Percentiles rank a stretch among this genome's conserved stretches.
Evolutionary conservation across 2,113 vertebrate genomes (phyloP).

Genomic region (Hemiscyllium ocellatum): DNA sequence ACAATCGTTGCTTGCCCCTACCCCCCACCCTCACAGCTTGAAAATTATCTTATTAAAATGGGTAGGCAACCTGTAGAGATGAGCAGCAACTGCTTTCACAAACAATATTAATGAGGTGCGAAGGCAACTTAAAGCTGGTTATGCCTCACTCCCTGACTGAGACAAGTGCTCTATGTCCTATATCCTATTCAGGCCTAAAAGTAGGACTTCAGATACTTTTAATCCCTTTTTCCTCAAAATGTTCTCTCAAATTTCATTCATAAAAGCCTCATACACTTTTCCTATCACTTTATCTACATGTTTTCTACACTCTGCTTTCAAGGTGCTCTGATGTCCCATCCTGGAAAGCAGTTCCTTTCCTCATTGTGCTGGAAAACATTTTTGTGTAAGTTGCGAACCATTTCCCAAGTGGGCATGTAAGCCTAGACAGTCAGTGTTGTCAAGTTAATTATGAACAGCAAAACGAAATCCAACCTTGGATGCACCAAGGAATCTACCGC

Average conservation of each 20-base stretch:
- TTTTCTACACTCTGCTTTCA: background rate
- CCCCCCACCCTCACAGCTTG: no score
- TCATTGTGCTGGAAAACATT: background rate
- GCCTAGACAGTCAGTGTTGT: background rate
- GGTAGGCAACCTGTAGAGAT: no score
- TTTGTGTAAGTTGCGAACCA: background rate
- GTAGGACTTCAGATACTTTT: no score
- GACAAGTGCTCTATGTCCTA: no score
- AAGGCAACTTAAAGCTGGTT: no score
- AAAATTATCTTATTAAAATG: no score
- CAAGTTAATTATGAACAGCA: background rate
- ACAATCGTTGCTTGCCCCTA: no score
- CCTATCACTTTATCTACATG: background rate
- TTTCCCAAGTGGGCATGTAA: background rate
- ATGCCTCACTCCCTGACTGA: no score
- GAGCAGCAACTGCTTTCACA: no score
- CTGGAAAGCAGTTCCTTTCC: background rate
- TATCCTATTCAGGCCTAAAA: no score
- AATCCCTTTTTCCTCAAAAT: background rate
- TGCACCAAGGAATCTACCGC: no score
- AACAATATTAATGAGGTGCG: no score
- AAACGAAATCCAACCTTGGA: background rate
- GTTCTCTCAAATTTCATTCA: background rate
- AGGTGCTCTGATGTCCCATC: background rate
- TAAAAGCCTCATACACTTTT: background rate